phyloP scores from a whole-genome alignment of 2,113 vertebrate genomes.

The Platichthys flesus region DNA sequence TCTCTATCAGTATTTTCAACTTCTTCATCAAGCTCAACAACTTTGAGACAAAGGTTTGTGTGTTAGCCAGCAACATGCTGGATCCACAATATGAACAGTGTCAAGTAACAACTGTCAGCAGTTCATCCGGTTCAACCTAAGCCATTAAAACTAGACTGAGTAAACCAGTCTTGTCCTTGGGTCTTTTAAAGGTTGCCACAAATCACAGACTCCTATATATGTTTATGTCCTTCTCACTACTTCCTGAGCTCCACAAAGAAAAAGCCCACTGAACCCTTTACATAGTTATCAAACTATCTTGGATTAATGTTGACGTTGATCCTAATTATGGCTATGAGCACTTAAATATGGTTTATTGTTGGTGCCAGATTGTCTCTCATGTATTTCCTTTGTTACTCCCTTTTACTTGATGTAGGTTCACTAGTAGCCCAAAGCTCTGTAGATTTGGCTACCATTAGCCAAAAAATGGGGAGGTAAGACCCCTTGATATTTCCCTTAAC shows the following conservation, averaged over 20 bases:
- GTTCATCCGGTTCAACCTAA: conserved; percentile 12
- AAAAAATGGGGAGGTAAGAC: too few species aligned
- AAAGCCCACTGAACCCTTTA: conserved; percentile 12
- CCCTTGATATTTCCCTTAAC: not conserved
- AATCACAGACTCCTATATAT: conserved; percentile 5
- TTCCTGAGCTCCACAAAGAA: conserved; percentile 1
- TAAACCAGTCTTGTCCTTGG: conserved; percentile 1
- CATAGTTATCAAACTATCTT: conserved; percentile 2
- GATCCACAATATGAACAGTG: not conserved
- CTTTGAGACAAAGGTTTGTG: not conserved
- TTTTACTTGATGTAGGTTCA: conserved; percentile 22
- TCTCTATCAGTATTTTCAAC: not conserved
- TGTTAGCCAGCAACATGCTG: not conserved
- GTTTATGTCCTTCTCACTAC: not conserved
- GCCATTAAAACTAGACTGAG: conserved; percentile 14
- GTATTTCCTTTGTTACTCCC: conserved; percentile 2
- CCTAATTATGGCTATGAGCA: conserved; percentile 19
- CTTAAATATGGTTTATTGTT: conserved; percentile 7
- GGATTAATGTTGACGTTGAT: conserved; percentile 11
- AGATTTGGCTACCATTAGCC: too few species aligned
- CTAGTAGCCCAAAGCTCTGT: not conserved
- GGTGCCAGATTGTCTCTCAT: conserved; percentile 16
- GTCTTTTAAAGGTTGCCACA: conserved; percentile 2
- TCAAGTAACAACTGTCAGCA: conserved; percentile 22
- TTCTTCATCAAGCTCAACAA: not conserved